phyloP scores from a whole-genome alignment of 2,113 vertebrate genomes.

The Peromyscus californicus region DNA sequence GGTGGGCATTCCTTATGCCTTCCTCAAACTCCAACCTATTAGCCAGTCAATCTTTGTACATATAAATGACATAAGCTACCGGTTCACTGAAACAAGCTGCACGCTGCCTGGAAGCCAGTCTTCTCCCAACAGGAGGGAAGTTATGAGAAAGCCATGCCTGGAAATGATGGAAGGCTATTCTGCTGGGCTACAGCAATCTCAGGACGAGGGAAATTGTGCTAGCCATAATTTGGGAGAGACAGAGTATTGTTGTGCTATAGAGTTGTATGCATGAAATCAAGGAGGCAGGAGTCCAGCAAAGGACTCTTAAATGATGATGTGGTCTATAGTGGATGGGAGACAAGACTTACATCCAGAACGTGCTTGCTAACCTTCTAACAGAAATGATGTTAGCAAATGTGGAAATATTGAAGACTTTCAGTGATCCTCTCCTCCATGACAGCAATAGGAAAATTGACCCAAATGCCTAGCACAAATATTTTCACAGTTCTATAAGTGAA shows the following conservation, averaged over 20 bases:
- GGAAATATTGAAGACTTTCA: not conserved
- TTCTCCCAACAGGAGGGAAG: not conserved
- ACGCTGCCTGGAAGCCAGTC: fast-evolving
- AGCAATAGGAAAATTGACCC: not conserved
- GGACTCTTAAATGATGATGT: not conserved
- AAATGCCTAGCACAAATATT: not conserved
- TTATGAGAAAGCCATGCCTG: not conserved
- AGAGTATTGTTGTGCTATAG: fast-evolving
- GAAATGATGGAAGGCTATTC: not conserved
- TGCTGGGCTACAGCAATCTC: not conserved
- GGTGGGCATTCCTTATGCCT: not conserved
- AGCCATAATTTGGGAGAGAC: not conserved
- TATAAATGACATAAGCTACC: not conserved
- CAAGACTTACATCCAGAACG: not conserved
- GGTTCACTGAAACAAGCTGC: not conserved
- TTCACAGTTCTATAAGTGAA: not conserved
- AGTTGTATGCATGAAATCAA: fast-evolving
- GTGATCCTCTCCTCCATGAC: not conserved
- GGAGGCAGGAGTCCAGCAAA: not conserved
- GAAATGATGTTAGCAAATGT: not conserved
- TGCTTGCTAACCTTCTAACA: not conserved
- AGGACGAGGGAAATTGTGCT: not conserved
- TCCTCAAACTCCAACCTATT: not conserved
- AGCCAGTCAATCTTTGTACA: not conserved
- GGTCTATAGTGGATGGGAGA: not conserved